Base-by-base conservation (phyloP, 2,797 vertebrate genomes). In the Babyrousa celebensis region DNA sequence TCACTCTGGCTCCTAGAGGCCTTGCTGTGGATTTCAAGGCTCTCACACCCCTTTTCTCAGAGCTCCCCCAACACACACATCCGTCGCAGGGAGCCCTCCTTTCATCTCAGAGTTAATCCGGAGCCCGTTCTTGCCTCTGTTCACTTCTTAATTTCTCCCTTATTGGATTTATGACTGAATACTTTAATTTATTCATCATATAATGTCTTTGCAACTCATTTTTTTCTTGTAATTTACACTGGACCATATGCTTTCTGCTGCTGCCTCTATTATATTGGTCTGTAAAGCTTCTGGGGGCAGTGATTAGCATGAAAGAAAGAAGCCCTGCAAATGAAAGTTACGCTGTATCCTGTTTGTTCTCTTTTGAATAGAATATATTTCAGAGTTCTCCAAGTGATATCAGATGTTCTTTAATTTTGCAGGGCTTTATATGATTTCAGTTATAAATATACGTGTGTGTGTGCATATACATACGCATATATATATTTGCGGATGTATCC, bases 151-250 rank as follows among this genome's bases (percentile, higher is more conserved):
- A 96, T 98, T 98, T 97, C 77, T 96, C 65, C 96, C 20, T 98
- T 96, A 43, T 32, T 98, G 96, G 95, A 98, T 97, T 98, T 98
- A 98, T 96, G 89, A 93, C 96, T 89, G 96, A 97, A 91, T 97
- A 32, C 62, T 98, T 98, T 96, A 97, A 98, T 97, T 97, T 98
- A 98, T 98, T 98, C 97, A 97, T 98, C 85, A 79, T 92, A 93
- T 82, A 85, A 74, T 94, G 79, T 97, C 89, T 98, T 98, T 98
- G 54, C 96, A 97, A 94, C 90, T 97, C 43, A 1, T 8, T 96
- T 97, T 77, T 77, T 96, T 86, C 83, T 94, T 92, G 72, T 97
- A 97, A 98, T 96, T 98, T 97, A 96, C 96, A 96, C 63, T 60
- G 95, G 90, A 77, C 94, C 95, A 95, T 95, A 96, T 96, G 94